A percentile compares a stretch with the other conserved stretches of the same genome.
Conservation (phyloP, 2,888 invertebrate species). For the Shargacucullia verbasci region DNA sequence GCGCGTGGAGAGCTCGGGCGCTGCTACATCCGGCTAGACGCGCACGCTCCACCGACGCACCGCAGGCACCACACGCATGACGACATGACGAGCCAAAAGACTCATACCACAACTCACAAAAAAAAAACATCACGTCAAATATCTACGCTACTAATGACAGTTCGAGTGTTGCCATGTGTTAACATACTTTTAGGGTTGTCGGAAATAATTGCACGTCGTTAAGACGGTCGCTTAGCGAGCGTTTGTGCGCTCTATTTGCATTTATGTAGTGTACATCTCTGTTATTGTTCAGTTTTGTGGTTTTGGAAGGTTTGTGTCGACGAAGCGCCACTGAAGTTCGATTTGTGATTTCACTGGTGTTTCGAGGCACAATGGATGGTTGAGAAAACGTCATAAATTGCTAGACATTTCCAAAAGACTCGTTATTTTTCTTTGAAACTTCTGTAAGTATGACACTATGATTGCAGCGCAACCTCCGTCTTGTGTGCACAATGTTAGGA, state of each 20-base stretch:
- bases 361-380: conserved; percentile 32
- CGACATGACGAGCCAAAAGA: conserved; percentile 46
- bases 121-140: conserved; percentile 25
- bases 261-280: conserved; percentile 56
- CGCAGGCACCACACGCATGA: conserved; percentile 37
- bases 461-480: conserved; percentile 34
- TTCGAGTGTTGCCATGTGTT: conserved; percentile 52
- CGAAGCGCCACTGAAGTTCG: conserved; percentile 15
- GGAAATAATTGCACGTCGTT: conserved; percentile 53
- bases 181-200: conserved; percentile 51
- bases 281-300: conserved; percentile 44
- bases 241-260: conserved; percentile 52
- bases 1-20: conserved; percentile 89
- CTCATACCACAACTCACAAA: conserved; percentile 30
- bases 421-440: conserved; percentile 41
- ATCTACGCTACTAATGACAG: conserved; percentile 28
- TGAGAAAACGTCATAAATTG: conserved; percentile 51
- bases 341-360: conserved; percentile 30
- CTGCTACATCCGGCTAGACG: conserved; percentile 85
- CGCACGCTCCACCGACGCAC: conserved; percentile 37
- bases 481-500: conserved; percentile 44
- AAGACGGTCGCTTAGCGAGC: conserved; percentile 58
- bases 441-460: conserved; percentile 25
- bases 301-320: conserved; percentile 36
- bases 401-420: conserved; percentile 37